A percentile compares a stretch with the other conserved stretches of the same genome.
Conservation (phyloP, 2,113 vertebrate genomes). For the Colinus virginianus region DNA sequence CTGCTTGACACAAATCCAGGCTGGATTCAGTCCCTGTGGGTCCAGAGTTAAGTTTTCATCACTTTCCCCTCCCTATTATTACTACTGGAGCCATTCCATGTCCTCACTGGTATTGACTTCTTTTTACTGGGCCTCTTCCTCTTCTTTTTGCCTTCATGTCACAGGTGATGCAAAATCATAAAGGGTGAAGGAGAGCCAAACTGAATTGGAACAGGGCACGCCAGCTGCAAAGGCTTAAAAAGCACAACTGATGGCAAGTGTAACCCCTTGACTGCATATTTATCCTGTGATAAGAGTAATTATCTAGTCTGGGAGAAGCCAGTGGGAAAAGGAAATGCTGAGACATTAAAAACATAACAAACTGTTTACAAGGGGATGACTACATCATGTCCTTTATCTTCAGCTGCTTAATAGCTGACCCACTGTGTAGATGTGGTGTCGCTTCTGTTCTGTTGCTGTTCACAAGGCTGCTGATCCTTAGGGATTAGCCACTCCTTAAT, state of each 20-base stretch:
- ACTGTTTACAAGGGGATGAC: slow-evolving; percentile 26
- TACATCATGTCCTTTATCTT: background rate
- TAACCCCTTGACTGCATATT: background rate
- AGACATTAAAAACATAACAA: slow-evolving; percentile 45
- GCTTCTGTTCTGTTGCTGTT: background rate
- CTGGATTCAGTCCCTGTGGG: background rate
- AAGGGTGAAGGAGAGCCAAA: background rate
- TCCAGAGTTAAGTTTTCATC: background rate
- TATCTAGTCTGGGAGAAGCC: background rate
- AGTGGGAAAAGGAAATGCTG: background rate
- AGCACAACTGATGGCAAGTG: background rate
- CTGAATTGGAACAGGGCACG: background rate
- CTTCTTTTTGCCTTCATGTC: background rate
- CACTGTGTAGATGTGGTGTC: background rate
- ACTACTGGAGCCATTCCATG: background rate
- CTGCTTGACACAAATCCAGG: background rate
- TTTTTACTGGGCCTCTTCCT: accelerated
- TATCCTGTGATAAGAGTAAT: background rate
- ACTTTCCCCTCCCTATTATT: background rate
- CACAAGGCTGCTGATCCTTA: background rate
- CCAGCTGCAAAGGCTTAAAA: background rate
- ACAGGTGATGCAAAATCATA: background rate
- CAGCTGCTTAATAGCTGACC: background rate
- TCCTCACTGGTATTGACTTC: background rate
- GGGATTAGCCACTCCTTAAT: background rate